phyloP scores from a whole-genome alignment of 2,797 vertebrate species.

The Ambastaia sidthimunki region DNA sequence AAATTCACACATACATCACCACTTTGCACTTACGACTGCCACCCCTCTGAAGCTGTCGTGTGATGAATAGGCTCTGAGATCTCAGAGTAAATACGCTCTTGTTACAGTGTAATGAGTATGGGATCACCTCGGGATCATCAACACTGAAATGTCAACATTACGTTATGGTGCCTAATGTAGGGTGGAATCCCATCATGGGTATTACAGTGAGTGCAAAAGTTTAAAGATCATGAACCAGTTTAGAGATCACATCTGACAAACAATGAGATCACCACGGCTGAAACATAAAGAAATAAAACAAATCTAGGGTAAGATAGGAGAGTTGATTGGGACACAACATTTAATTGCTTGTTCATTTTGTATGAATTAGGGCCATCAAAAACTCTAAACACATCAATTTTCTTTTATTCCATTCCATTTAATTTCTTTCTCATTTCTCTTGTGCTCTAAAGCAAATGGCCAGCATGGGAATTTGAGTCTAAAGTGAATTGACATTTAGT shows the following conservation, averaged over 20 bases:
- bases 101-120: conserved; percentile 7
- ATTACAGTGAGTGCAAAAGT: conserved; percentile 27
- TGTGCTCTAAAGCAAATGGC: conserved; percentile 58
- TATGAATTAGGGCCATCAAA: conserved; percentile 70
- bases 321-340: neutral
- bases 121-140: conserved; percentile 30
- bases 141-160: conserved; percentile 40
- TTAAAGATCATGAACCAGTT: conserved; percentile 27
- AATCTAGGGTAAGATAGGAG: neutral
- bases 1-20: conserved; percentile 58
- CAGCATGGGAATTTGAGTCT: conserved; percentile 59
- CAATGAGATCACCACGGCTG: conserved; percentile 15
- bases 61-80: conserved; percentile 44
- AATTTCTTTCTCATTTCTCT: conserved; percentile 14
- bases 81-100: conserved; percentile 30
- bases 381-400: conserved; percentile 57
- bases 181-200: conserved; percentile 8
- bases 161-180: conserved; percentile 14
- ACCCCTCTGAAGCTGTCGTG: conserved; percentile 47
- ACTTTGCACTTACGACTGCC: conserved; percentile 30
- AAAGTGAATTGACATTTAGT: conserved; percentile 74
- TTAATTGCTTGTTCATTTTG: conserved; percentile 64
- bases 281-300: conserved; percentile 1
- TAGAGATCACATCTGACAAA: conserved; percentile 22
- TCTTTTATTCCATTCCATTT: neutral